These are phyloP conservation scores for Drosophila aldrichi DNA, from an alignment of 2,888 invertebrate genomes.

Conservation along the genomic window DNA sequence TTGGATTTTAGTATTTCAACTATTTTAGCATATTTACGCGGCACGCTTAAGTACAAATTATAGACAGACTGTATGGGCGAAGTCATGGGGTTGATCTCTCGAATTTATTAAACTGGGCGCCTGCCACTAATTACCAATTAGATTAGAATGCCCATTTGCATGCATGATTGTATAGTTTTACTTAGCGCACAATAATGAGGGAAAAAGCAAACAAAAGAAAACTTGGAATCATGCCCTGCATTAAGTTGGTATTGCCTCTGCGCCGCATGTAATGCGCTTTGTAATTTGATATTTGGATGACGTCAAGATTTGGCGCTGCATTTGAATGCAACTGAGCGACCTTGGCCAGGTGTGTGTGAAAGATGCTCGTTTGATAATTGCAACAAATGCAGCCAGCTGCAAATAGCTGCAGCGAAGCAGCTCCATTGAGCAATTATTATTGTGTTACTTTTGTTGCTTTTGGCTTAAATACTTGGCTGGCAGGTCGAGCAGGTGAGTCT, in stretches of 20 bases:
- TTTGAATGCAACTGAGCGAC: slow-evolving; percentile 29
- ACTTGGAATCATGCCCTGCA: background rate
- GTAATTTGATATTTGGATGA: slow-evolving; percentile 14
- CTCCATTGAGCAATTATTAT: slow-evolving; percentile 5
- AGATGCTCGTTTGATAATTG: slow-evolving; percentile 30
- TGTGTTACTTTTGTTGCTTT: slow-evolving; percentile 24
- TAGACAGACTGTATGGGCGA: no score
- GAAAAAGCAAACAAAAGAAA: background rate
- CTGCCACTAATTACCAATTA: background rate
- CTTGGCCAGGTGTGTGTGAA: slow-evolving; percentile 43
- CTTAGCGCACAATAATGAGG: background rate
- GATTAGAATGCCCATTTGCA: background rate
- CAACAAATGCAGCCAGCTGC: slow-evolving; percentile 23
- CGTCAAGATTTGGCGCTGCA: background rate
- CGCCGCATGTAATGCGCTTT: slow-evolving; percentile 25
- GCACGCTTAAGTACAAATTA: background rate
- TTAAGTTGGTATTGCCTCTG: slow-evolving; percentile 20
- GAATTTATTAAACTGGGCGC: slow-evolving; percentile 1
- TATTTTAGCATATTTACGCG: background rate
- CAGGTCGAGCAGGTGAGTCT: slow-evolving; percentile 19
- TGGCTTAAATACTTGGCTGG: slow-evolving; percentile 12
- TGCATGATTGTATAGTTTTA: background rate
- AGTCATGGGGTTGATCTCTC: background rate
- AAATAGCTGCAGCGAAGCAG: slow-evolving; percentile 16
- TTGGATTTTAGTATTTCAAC: background rate